Evolutionary conservation across 2,888 invertebrate species (phyloP).

Genomic region (Trilocha varians): DNA sequence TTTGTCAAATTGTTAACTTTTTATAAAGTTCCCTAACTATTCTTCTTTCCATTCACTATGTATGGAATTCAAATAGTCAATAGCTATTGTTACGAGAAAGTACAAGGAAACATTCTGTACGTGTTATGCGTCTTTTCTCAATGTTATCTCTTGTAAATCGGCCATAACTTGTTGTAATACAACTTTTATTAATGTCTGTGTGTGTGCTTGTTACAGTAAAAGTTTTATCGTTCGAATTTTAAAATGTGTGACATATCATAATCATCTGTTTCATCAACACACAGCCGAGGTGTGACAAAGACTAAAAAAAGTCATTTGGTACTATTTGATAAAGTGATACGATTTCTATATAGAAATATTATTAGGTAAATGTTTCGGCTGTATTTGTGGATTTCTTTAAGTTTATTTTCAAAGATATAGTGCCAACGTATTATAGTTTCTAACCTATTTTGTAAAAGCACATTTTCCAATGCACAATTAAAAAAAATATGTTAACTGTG

Average conservation of each 20-base stretch:
- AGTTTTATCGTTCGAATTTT: slow-evolving; percentile 6
- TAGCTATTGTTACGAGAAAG: too few species aligned
- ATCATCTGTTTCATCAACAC: background rate
- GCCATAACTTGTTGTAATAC: background rate
- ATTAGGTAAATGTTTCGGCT: slow-evolving; percentile 16
- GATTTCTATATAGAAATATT: slow-evolving; percentile 29
- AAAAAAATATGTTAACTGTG: slow-evolving; percentile 30
- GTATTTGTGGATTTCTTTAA: background rate
- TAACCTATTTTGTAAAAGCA: slow-evolving; percentile 30
- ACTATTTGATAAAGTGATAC: slow-evolving; percentile 47
- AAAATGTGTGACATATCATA: background rate
- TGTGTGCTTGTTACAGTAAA: background rate
- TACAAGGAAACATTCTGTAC: too few species aligned
- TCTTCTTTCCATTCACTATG: too few species aligned
- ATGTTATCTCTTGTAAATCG: background rate
- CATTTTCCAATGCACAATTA: slow-evolving; percentile 51
- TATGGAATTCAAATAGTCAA: too few species aligned
- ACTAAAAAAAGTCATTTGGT: slow-evolving; percentile 40
- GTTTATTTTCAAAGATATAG: slow-evolving; percentile 14
- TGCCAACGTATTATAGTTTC: slow-evolving; percentile 38
- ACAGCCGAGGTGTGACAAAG: slow-evolving; percentile 21
- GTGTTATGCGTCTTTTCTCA: too few species aligned
- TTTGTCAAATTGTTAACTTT: too few species aligned
- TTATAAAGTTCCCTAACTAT: too few species aligned
- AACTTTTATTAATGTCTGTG: background rate